Base-by-base conservation (phyloP, 2,888 invertebrate species). In the Malthinus flaveolus region DNA sequence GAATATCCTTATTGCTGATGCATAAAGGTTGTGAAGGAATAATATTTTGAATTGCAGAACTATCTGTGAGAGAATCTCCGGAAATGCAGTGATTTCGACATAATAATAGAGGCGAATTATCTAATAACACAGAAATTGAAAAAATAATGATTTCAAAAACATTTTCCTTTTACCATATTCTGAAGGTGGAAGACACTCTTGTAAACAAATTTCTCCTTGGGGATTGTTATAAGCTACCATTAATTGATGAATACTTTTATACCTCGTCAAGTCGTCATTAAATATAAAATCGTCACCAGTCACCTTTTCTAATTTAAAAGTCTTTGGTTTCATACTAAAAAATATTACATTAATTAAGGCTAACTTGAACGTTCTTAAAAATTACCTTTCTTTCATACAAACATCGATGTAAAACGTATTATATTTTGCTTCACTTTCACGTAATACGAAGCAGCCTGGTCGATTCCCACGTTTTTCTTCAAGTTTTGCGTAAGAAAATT, bases 401-500 rank as follows among this genome's bases (percentile, higher is more conserved):
- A 90, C 89, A 75, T 95, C 95, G 62, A 95, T 83, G 73, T 88
- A 91, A 78, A 85, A 94, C 51, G 86, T 85, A 73, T 90, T 87
- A 73, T 93, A 94, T 64, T 86, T 85, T 23, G 85, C 85, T 75
- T 91, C 91, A 73, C 93, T 91, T 75, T 94, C 90, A 35, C 95
- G 82, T 34, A 95, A 76, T 64, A 95, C 87, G 74, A 88, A 95
- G 72, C 89, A 89, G 12, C 94, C 94, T 36, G 87, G 84, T 72
- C 85, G 84, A 71, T 89, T 88, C 6, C 83, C 83, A 7, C 89
- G 82, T 75, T 93, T 93, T 66, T 90, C 89, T 72, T 90, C 87
- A 49, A 95, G 81, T 80, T 94, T 94, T 15, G 87, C 83, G 75
- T 91, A 90, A 0, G 94, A 89, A 80, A 93, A 95, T 70, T 89